Base-by-base conservation (phyloP, 2,113 vertebrate species). In the Sterrhoptilus dennistouni region DNA sequence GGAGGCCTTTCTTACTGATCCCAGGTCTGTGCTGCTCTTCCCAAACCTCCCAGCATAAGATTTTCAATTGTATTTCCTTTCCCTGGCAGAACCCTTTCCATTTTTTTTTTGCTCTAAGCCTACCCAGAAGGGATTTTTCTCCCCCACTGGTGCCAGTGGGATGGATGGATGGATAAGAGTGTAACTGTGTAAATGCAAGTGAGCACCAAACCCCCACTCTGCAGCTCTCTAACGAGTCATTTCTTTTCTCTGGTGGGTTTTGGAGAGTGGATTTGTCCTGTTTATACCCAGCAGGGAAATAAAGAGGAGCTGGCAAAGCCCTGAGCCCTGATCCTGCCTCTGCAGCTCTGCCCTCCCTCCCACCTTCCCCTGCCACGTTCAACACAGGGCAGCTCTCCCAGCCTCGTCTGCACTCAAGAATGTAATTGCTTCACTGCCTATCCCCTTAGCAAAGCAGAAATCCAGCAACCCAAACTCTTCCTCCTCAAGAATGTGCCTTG, bases 401-500 rank as follows among this genome's bases (percentile, higher is more conserved):
- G 88, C 76, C 72, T 29, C 19, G 33, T 19, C 85, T 59, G 38
- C 12, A 1, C 69, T 66, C 77, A 94, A 91, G 69, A 84, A 91
- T 92, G 76, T 31, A 8, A 66, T 69, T 80, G 66, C 82, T 77
- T 70, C 35, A 7, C 84, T 88, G 47, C 74, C 74, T 50, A n/a
- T 78, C 72, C 79, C 59, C 45, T 88, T 35, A 82, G 85, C 81
- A 50, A 87, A 93, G 83, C 95, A 85, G 61, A 95, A 96, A 89
- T 54, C 6, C 5, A 83, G 94, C 94, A 86, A 79, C 83, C 65
- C 45, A 82, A 95, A 72, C 80, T 83, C 77, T 92, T 95, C 95
- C 90, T 95, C 93, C 90, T 93, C 95, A 95, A 96, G 93, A 97
- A 96, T 93, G 91, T 86, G 87, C 93, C 89, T 96, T 93, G 96